Conservation (phyloP, 2,113 vertebrate species). For the Brachypodius melanocephalos region DNA sequence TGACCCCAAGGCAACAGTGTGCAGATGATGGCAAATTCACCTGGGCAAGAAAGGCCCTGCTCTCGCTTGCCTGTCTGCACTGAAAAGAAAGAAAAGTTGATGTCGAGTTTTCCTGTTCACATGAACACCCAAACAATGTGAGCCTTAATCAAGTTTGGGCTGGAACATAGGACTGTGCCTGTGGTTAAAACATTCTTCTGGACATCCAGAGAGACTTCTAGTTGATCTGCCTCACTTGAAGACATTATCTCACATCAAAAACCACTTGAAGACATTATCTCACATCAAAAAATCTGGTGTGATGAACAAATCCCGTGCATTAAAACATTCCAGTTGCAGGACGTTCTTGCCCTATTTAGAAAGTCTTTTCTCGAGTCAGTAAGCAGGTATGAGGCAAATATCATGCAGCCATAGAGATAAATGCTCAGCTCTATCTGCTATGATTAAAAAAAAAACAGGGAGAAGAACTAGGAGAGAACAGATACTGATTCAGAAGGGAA, state of each 20-base stretch:
- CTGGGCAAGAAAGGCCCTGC: background rate
- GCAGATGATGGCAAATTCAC: background rate
- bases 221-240: background rate
- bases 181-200: background rate
- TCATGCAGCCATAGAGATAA: background rate
- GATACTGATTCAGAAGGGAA: conserved; percentile 56
- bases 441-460: background rate
- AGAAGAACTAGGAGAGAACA: background rate
- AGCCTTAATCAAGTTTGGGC: background rate
- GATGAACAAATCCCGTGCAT: background rate
- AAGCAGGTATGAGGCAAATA: background rate
- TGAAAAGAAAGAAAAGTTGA: background rate
- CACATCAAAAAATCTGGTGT: background rate
- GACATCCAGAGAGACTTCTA: background rate
- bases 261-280: background rate
- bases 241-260: background rate
- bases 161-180: background rate
- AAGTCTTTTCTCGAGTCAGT: background rate
- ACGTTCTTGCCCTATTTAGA: conserved; percentile 22
- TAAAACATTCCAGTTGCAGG: background rate
- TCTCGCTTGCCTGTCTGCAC: background rate
- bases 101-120: background rate
- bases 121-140: background rate
- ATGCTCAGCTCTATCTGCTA: conserved; percentile 25
- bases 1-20: background rate